Evolutionary conservation across 2,113 vertebrate genomes (phyloP), one percentile per base, ranked within the genome.

Genomic region (Loxodonta africana): DNA sequence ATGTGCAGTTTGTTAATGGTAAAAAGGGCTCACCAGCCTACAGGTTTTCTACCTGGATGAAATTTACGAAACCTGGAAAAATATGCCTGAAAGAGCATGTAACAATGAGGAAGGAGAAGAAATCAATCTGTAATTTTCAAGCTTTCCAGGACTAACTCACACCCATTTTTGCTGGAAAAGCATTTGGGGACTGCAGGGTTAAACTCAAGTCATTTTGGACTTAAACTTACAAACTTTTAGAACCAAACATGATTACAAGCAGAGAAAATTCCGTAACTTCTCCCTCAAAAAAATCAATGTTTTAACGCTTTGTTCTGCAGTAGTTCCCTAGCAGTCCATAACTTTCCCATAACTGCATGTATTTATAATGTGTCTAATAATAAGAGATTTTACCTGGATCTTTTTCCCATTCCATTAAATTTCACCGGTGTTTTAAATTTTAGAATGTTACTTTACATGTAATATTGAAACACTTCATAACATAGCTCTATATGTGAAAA

Each of bases 31-130:
- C 62, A 26, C 2, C 20, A 44, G 23, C 51, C 65, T 82, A 60
- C 0, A 74, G 57, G 41, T 28, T 60, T 71, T 80, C 41, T 60
- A 73, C 63, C 37, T 81, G 63, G 41, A 76, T 74, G 17, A 86
- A 85, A 92, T 30, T 41, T 48, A 88, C 17, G 78, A 69, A 83
- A 95, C 84, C 30, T 87, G 44, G 44, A 80, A 94, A 90, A 83
- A 83, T 11, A 90, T 46, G 65, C 83, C 63, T 77, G 37, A n/a
- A 76, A 63, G 17, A 93, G 6, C 20, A 51, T 26, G 17, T 3
- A 85, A 76, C 5, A 88, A 81, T 81, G 30, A 85, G 44, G 25
- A 60, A 11, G 8, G 23, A 63, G 62, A 17, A 88, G n/a, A 94
- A 83, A 63, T 60, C 81, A 30, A 37, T 37, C 15, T 6, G 28